Conservation (phyloP, 2,797 vertebrate species). For the Neopelma chrysocephalum region DNA sequence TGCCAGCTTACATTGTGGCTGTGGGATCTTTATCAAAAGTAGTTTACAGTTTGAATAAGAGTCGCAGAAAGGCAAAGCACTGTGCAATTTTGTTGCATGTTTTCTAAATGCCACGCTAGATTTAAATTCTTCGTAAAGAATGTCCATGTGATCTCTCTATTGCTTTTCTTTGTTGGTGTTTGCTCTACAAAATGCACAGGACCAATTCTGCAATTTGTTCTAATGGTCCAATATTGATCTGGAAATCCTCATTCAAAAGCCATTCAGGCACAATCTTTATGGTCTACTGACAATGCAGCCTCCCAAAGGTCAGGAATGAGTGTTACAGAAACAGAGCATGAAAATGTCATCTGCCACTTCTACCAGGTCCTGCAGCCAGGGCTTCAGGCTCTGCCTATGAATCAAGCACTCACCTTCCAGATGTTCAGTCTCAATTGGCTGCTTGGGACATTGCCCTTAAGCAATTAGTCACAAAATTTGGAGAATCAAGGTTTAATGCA, state of each 20-base stretch:
- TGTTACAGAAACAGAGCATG: not conserved
- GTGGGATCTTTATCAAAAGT: not conserved
- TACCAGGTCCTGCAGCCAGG: not conserved
- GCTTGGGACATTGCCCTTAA: not conserved
- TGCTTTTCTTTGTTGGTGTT: not conserved
- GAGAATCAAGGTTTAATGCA: not conserved
- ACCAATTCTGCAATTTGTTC: not conserved
- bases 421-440: not conserved
- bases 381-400: not conserved
- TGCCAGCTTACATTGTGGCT: not conserved
- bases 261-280: not conserved
- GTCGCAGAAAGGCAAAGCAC: not conserved
- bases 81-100: not conserved
- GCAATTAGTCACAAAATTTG: not conserved
- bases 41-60: not conserved
- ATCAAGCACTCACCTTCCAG: not conserved
- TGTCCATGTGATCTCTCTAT: not conserved
- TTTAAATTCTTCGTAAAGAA: not conserved
- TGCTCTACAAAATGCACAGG: not conserved
- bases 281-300: not conserved
- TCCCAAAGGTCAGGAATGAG: not conserved
- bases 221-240: not conserved
- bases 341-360: constrained; percentile 15
- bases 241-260: not conserved
- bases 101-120: not conserved